Evolutionary conservation across 2,797 vertebrate species (phyloP).

Genomic region (Anabas testudineus): DNA sequence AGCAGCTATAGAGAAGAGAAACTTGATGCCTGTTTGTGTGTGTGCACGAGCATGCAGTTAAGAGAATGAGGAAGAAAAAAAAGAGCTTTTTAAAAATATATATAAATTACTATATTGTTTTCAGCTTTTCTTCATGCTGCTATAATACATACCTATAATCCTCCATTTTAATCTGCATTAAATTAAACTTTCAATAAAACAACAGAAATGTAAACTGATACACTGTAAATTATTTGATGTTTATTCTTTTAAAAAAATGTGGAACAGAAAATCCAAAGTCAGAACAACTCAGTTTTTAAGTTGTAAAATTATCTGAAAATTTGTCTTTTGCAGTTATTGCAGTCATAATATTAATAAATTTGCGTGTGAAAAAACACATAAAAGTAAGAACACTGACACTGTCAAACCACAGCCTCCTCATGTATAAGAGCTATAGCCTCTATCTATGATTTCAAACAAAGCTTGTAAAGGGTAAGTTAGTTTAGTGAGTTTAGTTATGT

Average conservation of each 20-base stretch:
- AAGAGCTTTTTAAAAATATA: not conserved
- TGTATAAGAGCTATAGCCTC: constrained; percentile 1
- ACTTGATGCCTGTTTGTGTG: constrained; percentile 58
- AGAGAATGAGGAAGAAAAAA: not conserved
- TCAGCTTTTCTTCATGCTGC: not conserved
- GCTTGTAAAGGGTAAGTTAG: not conserved
- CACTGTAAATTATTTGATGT: no score
- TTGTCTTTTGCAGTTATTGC: not conserved
- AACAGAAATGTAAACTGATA: no score
- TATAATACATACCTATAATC: not conserved
- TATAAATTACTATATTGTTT: not conserved
- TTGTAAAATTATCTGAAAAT: no score
- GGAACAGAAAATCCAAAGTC: no score
- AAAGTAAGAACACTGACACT: not conserved
- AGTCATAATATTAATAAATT: not conserved
- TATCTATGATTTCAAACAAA: constrained; percentile 8
- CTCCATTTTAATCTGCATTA: no score
- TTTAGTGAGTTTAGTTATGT: not conserved
- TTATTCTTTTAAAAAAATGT: no score
- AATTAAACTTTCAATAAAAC: no score
- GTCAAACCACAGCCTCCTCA: not conserved
- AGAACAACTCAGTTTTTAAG: no score
- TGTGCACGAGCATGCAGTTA: constrained; percentile 9
- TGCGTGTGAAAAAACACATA: not conserved
- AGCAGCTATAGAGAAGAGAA: constrained; percentile 54